phyloP scores from a whole-genome alignment of 1,140 invertebrate species.

The Drosophila fuyamai region DNA sequence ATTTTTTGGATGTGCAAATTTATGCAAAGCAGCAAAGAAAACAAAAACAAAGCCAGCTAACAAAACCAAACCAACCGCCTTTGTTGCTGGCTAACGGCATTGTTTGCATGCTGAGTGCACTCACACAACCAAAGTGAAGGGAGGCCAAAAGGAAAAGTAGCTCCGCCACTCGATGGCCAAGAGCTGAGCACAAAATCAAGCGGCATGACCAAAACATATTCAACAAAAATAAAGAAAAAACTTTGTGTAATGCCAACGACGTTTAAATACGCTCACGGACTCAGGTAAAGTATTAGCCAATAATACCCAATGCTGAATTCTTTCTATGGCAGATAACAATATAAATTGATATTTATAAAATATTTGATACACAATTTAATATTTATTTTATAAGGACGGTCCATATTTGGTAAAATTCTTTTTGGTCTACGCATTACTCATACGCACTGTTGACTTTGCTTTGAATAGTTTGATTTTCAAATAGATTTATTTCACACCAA shows the following conservation, averaged over 20 bases:
- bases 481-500: no score
- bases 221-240: slow-evolving; percentile 3
- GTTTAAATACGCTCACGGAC: background rate
- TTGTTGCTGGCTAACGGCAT: slow-evolving; percentile 50
- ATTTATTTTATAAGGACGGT: no score
- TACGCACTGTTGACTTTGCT: no score
- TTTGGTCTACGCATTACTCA: no score
- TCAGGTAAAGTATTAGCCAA: background rate
- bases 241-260: background rate
- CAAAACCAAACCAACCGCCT: slow-evolving; percentile 26
- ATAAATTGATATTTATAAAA: no score
- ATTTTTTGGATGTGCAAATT: slow-evolving; percentile 50
- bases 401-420: no score
- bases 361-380: no score
- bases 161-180: slow-evolving; percentile 48
- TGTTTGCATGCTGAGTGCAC: slow-evolving; percentile 59
- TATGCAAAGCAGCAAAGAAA: slow-evolving; percentile 53
- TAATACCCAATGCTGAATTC: background rate
- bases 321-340: no score
- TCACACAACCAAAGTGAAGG: slow-evolving; percentile 43
- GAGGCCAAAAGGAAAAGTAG: slow-evolving; percentile 29
- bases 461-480: no score
- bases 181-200: slow-evolving; percentile 52
- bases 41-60: slow-evolving; percentile 31
- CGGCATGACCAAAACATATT: slow-evolving; percentile 51